Evolutionary conservation across 2,888 invertebrate species (phyloP).

Genomic region (Tetragnatha montana): DNA sequence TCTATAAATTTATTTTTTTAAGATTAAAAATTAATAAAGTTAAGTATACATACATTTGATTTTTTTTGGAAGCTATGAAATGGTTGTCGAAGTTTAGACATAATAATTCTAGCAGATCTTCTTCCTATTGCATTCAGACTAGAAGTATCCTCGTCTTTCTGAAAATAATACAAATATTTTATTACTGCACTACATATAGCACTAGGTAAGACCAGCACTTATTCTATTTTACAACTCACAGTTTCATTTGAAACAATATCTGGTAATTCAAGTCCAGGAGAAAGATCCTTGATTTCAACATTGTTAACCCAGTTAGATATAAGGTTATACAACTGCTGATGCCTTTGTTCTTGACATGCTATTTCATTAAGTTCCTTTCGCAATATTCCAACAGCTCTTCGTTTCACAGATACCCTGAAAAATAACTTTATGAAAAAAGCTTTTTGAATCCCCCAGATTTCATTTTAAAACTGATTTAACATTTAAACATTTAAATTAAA

Average conservation of each 20-base stretch:
- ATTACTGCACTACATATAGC: neutral
- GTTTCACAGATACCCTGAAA: constrained; percentile 74
- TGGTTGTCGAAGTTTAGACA: constrained; percentile 65
- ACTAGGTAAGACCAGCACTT: neutral
- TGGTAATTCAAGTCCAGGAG: constrained; percentile 74
- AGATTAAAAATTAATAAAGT: too few species aligned
- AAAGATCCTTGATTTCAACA: constrained; percentile 74
- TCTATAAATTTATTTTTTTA: too few species aligned
- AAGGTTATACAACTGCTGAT: constrained; percentile 87
- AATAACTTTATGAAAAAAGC: neutral
- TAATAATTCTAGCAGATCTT: constrained; percentile 64
- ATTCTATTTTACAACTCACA: neutral
- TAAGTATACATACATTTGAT: constrained; percentile 40
- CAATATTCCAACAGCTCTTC: constrained; percentile 75
- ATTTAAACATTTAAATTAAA: neutral
- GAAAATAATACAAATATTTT: neutral
- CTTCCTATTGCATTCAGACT: constrained; percentile 67
- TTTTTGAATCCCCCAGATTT: too few species aligned
- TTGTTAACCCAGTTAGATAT: constrained; percentile 73
- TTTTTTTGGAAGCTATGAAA: constrained; percentile 68
- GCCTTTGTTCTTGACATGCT: constrained; percentile 88
- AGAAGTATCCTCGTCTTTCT: constrained; percentile 69
- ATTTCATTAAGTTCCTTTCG: constrained; percentile 86
- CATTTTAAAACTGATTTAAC: too few species aligned
- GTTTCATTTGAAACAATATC: constrained; percentile 61